A percentile compares a stretch with the other conserved stretches of the same genome.
Evolutionary conservation across 1,140 invertebrate species (phyloP).

Genomic region (Rhynchophorus ferrugineus): DNA sequence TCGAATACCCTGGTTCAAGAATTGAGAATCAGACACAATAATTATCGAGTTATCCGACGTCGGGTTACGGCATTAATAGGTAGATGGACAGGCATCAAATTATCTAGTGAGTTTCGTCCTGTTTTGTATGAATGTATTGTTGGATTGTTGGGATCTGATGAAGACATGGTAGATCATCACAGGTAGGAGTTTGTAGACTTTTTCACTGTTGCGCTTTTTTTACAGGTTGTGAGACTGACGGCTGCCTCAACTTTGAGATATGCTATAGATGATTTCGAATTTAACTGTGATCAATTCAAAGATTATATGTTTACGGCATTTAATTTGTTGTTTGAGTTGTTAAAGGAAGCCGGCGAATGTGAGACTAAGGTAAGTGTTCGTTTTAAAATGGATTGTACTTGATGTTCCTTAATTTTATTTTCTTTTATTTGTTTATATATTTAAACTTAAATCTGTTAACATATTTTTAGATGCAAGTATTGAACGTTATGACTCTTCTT

Average conservation of each 20-base stretch:
- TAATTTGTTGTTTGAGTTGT: constrained; percentile 68
- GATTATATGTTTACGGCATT: constrained; percentile 74
- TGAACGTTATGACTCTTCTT: constrained; percentile 84
- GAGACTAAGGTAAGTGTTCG: constrained; percentile 73
- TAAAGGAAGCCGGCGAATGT: constrained; percentile 84
- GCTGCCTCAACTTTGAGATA: constrained; percentile 65
- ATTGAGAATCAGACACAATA: constrained; percentile 70
- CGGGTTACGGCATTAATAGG: constrained; percentile 83
- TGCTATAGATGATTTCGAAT: constrained; percentile 88
- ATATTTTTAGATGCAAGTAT: constrained; percentile 70
- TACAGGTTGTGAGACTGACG: constrained; percentile 67
- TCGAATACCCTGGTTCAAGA: constrained; percentile 74
- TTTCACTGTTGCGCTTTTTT: too few relatives aligned
- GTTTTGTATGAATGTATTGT: constrained; percentile 72
- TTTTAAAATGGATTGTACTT: constrained; percentile 5
- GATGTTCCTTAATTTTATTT: too few relatives aligned
- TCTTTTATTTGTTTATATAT: not conserved
- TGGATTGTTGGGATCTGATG: constrained; percentile 59
- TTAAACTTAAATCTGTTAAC: not conserved
- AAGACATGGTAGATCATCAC: constrained; percentile 56
- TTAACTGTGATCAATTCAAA: constrained; percentile 75
- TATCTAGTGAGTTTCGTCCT: constrained; percentile 69
- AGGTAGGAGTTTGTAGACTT: too few relatives aligned
- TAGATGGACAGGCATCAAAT: constrained; percentile 77
- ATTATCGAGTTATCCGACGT: constrained; percentile 82